phyloP scores from a whole-genome alignment of 2,888 invertebrate species.

The Noctua fimbriata region DNA sequence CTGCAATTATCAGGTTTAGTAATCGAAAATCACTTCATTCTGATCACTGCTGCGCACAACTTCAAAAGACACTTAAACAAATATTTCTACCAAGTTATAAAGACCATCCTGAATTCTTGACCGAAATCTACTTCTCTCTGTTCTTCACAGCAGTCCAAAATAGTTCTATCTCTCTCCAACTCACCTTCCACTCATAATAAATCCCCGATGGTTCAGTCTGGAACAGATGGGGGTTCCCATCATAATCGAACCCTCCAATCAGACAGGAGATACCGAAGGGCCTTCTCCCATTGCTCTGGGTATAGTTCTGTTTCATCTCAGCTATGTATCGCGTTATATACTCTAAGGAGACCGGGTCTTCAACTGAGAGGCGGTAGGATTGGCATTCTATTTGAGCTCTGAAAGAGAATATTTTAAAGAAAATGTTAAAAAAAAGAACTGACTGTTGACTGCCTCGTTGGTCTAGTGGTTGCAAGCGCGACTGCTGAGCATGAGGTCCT shows the following conservation, averaged over 20 bases:
- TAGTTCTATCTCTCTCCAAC: background rate
- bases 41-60: background rate
- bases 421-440: too few species aligned
- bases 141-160: background rate
- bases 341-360: slow-evolving; percentile 98
- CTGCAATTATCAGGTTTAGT: background rate
- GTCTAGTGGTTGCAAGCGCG: too few species aligned
- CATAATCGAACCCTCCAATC: slow-evolving; percentile 98
- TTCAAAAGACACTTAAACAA: background rate
- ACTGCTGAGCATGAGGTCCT: too few species aligned
- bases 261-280: slow-evolving; percentile 99
- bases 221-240: slow-evolving; percentile 97
- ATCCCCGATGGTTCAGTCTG: slow-evolving; percentile 99
- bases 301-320: slow-evolving; percentile 96
- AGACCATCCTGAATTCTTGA: background rate
- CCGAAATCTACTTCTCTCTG: background rate
- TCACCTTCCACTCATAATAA: slow-evolving; percentile 97
- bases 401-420: slow-evolving; percentile 36
- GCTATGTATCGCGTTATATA: slow-evolving; percentile 95
- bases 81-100: background rate
- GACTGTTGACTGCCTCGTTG: too few species aligned
- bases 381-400: slow-evolving; percentile 99
- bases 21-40: background rate
- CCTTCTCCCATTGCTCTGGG: slow-evolving; percentile 98
- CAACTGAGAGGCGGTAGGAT: slow-evolving; percentile 98